Conservation (phyloP, 2,797 vertebrate species). For the Hoplostethus atlanticus region DNA sequence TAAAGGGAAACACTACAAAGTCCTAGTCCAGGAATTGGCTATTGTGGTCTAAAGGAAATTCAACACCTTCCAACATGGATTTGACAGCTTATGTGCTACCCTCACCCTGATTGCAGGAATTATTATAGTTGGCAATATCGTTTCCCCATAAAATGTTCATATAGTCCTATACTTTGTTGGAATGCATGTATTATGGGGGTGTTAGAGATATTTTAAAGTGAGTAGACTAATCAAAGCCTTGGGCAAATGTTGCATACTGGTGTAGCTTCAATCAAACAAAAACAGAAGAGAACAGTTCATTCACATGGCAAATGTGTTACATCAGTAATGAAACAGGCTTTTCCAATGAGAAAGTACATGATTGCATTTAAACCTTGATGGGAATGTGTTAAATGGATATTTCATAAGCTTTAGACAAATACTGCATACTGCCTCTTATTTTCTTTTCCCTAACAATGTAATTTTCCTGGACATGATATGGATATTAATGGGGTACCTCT, state of each 20-base stretch:
- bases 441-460: not conserved
- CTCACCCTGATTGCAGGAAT: slow-evolving; percentile 57
- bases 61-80: slow-evolving; percentile 56
- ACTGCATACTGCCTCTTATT: not conserved
- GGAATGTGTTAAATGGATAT: not conserved
- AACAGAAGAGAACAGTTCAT: slow-evolving; percentile 49
- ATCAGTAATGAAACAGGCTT: slow-evolving; percentile 30
- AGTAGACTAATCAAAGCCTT: slow-evolving; percentile 48
- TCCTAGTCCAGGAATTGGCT: slow-evolving; percentile 72
- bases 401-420: not conserved
- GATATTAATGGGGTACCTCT: not conserved
- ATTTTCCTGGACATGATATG: not conserved
- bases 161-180: slow-evolving; percentile 29
- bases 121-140: slow-evolving; percentile 48
- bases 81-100: slow-evolving; percentile 72
- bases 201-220: slow-evolving; percentile 46
- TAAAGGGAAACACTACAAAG: slow-evolving; percentile 83
- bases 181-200: slow-evolving; percentile 20
- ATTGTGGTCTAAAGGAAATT: slow-evolving; percentile 70
- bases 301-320: slow-evolving; percentile 37
- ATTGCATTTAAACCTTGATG: slow-evolving; percentile 35
- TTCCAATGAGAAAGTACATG: slow-evolving; percentile 33
- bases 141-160: slow-evolving; percentile 44
- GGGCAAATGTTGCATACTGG: slow-evolving; percentile 35
- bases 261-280: slow-evolving; percentile 49